A percentile compares a stretch with the other conserved stretches of the same genome.
phyloP scores from a whole-genome alignment of 2,888 invertebrate species.

The Heliconius hortense region DNA sequence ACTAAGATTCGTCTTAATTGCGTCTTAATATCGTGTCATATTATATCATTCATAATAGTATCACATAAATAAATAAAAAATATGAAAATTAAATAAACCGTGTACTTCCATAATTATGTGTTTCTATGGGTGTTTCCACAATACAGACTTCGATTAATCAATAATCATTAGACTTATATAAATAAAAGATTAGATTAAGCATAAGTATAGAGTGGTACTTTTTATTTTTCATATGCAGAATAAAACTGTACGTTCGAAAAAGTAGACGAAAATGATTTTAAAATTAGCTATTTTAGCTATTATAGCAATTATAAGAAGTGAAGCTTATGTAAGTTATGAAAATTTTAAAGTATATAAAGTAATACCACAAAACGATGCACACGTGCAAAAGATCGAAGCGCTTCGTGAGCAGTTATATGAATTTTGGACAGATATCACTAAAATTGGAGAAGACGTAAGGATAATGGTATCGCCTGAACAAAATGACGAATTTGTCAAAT shows the following conservation, averaged over 20 bases:
- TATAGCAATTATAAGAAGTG: slow-evolving; percentile 34
- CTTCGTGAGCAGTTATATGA: slow-evolving; percentile 46
- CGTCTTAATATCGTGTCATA: too few relatives aligned
- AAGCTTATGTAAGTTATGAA: slow-evolving; percentile 61
- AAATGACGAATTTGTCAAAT: slow-evolving; percentile 48
- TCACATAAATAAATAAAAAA: not conserved
- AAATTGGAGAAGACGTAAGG: slow-evolving; percentile 57
- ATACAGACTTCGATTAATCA: not conserved
- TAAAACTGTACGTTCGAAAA: not conserved
- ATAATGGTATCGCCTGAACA: slow-evolving; percentile 54
- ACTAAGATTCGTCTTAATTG: too few relatives aligned
- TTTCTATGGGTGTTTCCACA: too few relatives aligned
- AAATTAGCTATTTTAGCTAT: slow-evolving; percentile 17
- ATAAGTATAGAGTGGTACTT: not conserved
- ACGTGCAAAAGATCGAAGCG: slow-evolving; percentile 52
- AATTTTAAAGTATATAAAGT: slow-evolving; percentile 82
- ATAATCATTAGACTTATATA: not conserved
- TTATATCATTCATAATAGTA: too few relatives aligned
- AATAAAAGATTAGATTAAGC: slow-evolving; percentile 14
- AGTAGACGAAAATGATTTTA: slow-evolving; percentile 22
- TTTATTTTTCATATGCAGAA: not conserved
- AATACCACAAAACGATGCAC: slow-evolving; percentile 63
- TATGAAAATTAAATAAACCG: not conserved
- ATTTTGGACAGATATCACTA: slow-evolving; percentile 58
- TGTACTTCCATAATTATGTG: not conserved